phyloP scores from a whole-genome alignment of 2,888 invertebrate genomes.

The Papilio demoleus region DNA sequence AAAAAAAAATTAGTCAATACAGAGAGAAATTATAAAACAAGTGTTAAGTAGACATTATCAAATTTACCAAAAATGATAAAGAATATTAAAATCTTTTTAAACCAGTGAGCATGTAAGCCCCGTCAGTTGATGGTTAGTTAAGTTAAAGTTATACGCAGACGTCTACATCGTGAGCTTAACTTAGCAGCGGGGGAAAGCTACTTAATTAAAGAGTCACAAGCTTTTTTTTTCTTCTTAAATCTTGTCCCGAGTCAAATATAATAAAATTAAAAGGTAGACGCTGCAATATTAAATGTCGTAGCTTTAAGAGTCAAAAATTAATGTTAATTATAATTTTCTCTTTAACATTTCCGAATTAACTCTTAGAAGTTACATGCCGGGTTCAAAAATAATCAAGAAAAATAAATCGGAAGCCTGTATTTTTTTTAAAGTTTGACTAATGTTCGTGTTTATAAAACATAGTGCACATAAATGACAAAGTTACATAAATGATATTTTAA shows the following conservation, averaged over 20 bases:
- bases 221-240: slow-evolving; percentile 7
- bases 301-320: neutral
- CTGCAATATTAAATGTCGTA: slow-evolving; percentile 2
- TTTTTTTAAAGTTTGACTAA: neutral
- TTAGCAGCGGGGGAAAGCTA: slow-evolving; percentile 5
- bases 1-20: too few species aligned
- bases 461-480: neutral
- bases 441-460: neutral
- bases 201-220: slow-evolving; percentile 18
- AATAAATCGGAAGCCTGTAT: too few species aligned
- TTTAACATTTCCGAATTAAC: too few species aligned
- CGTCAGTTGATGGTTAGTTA: slow-evolving; percentile 7
- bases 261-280: neutral
- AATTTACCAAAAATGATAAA: too few species aligned
- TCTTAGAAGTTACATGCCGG: too few species aligned
- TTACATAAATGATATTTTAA: slow-evolving; percentile 10
- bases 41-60: too few species aligned
- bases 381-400: too few species aligned
- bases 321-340: too few species aligned
- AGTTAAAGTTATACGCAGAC: slow-evolving; percentile 20
- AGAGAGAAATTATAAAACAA: too few species aligned
- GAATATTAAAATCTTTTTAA: neutral
- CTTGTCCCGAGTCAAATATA: slow-evolving; percentile 6
- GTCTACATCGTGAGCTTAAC: slow-evolving; percentile 15
- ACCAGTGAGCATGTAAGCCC: neutral